Evolutionary conservation across 2,113 vertebrate genomes (phyloP), one percentile per base, ranked within the genome.

Genomic region (Vicugna pacos): DNA sequence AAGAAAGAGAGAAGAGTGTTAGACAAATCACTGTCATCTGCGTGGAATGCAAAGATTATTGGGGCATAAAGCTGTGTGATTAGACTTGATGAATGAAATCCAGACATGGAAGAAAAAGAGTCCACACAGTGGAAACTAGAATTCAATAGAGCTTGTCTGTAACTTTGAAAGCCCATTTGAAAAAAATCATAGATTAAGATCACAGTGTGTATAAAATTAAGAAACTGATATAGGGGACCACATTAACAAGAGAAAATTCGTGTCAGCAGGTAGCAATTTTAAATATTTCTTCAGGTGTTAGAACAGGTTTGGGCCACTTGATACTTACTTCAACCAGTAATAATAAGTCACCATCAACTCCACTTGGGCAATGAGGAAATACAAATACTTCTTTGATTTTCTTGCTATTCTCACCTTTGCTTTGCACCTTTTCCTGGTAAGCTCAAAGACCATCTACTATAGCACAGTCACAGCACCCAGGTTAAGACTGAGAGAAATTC

Each of bases 1-100:
- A 97, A 17, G 54, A 62, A 64, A 67, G 97, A 22, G 92, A 88
- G 24, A 95, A 90, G 8, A 30, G 12, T 4, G 8, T 62, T 35
- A 80, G 75, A 52, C 8, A 60, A 6, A 22, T 8, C 0, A 0
- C 19, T 56, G n/a, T 8, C 72, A 67, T 48, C 35, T 30, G 6
- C 17, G 19, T 1, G 26, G 14, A 38, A 81, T 32, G n/a, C 9
- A 48, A 65, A 96, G 64, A 28, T n/a, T 30, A 60, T 0, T 10
- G 15, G 50, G 30, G 26, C 26, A 75, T 56, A 38, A 42, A 70
- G 54, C 28, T 10, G 28, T 12, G 8, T 10, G 28, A 12, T 83
- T 32, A 82, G 77, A 86, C 16, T 48, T 48, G 42, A 76, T 26
- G 28, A 81, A 76, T 6, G 30, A 93, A 69, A 54, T 48, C 11